Percentiles rank a stretch among this genome's conserved stretches.
Evolutionary conservation across 2,113 vertebrate genomes (phyloP).

Genomic region (Notarius quadriscutis): DNA sequence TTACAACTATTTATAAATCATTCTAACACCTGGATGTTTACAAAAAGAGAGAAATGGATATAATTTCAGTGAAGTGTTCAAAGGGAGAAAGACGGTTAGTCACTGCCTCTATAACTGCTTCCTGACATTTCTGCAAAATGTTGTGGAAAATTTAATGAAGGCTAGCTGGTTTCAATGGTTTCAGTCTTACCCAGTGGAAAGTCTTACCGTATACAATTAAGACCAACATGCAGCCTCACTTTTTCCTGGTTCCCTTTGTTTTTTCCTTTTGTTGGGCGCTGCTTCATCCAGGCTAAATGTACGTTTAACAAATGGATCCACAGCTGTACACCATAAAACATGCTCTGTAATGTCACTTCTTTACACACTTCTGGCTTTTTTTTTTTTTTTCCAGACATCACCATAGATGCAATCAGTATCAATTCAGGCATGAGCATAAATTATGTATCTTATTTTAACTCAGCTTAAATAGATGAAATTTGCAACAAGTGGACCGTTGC

Average conservation of each 20-base stretch:
- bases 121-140: slow-evolving; percentile 85
- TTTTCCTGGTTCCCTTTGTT: slow-evolving; percentile 60
- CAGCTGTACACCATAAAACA: slow-evolving; percentile 49
- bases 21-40: background rate
- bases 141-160: slow-evolving; percentile 90
- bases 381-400: background rate
- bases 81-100: slow-evolving; percentile 70
- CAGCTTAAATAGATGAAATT: background rate
- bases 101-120: slow-evolving; percentile 81
- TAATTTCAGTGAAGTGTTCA: slow-evolving; percentile 44
- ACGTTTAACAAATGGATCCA: slow-evolving; percentile 64
- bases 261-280: slow-evolving; percentile 66
- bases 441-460: background rate
- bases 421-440: background rate
- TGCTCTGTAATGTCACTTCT: background rate
- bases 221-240: slow-evolving; percentile 70
- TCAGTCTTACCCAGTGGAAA: slow-evolving; percentile 84
- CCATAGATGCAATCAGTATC: background rate
- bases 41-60: background rate
- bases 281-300: slow-evolving; percentile 77
- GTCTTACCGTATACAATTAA: slow-evolving; percentile 85
- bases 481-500: background rate
- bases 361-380: background rate
- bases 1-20: background rate
- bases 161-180: slow-evolving; percentile 80